phyloP scores from a whole-genome alignment of 2,888 invertebrate genomes.

The Ferrisia virgata region DNA sequence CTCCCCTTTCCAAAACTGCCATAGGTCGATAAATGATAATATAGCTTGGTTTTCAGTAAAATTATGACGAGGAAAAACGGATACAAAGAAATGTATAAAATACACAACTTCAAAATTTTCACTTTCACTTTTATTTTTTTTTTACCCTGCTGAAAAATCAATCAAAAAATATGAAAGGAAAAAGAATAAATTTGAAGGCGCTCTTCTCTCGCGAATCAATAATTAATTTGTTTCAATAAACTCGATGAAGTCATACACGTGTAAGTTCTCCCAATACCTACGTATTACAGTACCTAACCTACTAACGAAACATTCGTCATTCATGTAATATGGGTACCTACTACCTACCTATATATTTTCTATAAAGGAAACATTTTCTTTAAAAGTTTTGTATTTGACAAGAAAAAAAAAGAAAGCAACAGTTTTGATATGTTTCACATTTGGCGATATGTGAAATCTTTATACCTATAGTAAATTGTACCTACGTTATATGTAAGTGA shows the following conservation, averaged over 20 bases:
- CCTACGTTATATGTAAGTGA: background rate
- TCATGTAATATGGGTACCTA: background rate
- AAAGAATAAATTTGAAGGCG: too few relatives aligned
- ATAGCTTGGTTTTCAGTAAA: too few relatives aligned
- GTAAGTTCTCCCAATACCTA: background rate
- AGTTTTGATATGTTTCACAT: background rate
- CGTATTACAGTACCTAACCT: background rate
- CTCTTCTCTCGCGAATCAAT: too few relatives aligned
- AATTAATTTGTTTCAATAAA: background rate
- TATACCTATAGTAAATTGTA: too few relatives aligned
- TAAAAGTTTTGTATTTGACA: conserved; percentile 3
- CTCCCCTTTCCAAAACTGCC: too few relatives aligned
- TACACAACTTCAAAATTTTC: too few relatives aligned
- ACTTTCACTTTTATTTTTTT: too few relatives aligned
- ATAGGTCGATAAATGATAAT: too few relatives aligned
- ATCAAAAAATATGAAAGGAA: too few relatives aligned
- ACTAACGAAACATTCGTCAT: background rate
- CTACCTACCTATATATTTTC: background rate
- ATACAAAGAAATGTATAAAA: too few relatives aligned
- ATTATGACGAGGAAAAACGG: too few relatives aligned
- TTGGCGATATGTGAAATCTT: background rate
- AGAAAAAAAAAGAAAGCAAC: background rate
- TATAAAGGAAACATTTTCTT: background rate
- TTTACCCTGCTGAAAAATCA: too few relatives aligned
- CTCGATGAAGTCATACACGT: background rate